Percentiles rank a stretch among this genome's conserved stretches.
Evolutionary conservation across 2,113 vertebrate genomes (phyloP).

Genomic region (Aldabrachelys gigantea): DNA sequence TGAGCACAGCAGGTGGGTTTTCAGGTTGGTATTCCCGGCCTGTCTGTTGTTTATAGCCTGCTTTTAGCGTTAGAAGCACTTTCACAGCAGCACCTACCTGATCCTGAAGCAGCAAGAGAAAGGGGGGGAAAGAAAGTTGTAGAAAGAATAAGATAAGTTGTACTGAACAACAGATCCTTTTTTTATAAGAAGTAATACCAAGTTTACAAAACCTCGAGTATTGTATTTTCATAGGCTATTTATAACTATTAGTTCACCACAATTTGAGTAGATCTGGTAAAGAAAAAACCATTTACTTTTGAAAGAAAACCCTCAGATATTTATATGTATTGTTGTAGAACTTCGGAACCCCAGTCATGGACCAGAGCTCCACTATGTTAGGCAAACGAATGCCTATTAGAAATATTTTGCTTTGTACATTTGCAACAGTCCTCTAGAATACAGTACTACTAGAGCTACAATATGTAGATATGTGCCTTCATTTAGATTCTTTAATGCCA

Average conservation of each 20-base stretch:
- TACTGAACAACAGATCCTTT: background rate
- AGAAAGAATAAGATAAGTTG: background rate
- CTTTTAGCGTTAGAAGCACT: conserved; percentile 85
- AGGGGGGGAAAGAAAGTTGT: conserved; percentile 20
- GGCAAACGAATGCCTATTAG: background rate
- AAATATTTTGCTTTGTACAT: background rate
- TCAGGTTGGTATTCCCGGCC: conserved; percentile 89
- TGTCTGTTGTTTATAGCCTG: conserved; percentile 85
- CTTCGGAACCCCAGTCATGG: background rate
- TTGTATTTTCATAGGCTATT: background rate
- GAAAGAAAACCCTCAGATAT: background rate
- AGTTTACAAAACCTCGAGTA: background rate
- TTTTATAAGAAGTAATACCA: background rate
- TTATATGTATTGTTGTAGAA: background rate
- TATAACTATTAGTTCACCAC: background rate
- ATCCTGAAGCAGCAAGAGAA: conserved; percentile 71
- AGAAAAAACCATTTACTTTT: background rate
- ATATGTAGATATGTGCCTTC: background rate
- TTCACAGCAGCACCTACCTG: conserved; percentile 85
- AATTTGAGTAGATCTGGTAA: background rate
- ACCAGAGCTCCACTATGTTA: background rate
- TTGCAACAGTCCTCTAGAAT: background rate
- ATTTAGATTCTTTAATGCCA: background rate
- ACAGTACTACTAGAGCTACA: background rate
- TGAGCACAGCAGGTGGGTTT: conserved; percentile 53